phyloP scores from a whole-genome alignment of 2,113 vertebrate genomes.

The Xyrauchen texanus region DNA sequence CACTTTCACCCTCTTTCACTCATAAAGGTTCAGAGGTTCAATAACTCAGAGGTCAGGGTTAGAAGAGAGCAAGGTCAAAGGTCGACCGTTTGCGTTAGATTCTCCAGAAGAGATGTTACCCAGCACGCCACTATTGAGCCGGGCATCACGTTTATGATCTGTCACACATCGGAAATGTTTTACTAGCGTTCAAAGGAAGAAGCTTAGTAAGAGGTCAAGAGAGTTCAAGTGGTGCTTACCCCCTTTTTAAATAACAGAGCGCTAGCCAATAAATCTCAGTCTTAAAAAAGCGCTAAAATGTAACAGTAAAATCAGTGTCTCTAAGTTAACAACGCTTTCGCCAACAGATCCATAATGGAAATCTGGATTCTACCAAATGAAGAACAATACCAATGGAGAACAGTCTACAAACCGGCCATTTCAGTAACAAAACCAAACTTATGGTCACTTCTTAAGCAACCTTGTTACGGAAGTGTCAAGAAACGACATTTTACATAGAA shows the following conservation, averaged over 20 bases:
- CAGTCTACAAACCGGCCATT: too few relatives aligned
- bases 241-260: conserved; percentile 44
- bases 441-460: too few relatives aligned
- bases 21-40: conserved; percentile 16
- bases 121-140: neutral
- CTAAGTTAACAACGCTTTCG: too few relatives aligned
- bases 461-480: too few relatives aligned
- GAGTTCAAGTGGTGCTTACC: conserved; percentile 34
- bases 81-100: neutral
- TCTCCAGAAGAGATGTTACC: conserved; percentile 51
- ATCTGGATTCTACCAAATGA: too few relatives aligned
- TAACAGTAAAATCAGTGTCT: too few relatives aligned
- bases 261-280: conserved; percentile 49
- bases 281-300: too few relatives aligned
- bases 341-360: too few relatives aligned
- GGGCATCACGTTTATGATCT: conserved; percentile 61
- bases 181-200: conserved; percentile 37
- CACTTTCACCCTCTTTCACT: conserved; percentile 10
- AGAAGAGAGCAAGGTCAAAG: conserved; percentile 33
- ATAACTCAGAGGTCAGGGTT: conserved; percentile 5
- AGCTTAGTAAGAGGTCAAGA: conserved; percentile 40
- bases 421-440: too few relatives aligned
- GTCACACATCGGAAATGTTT: conserved; percentile 58
- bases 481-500: too few relatives aligned
- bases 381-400: too few relatives aligned